Conservation (phyloP, 2,888 invertebrate genomes). For the Aricia artaxerxes region DNA sequence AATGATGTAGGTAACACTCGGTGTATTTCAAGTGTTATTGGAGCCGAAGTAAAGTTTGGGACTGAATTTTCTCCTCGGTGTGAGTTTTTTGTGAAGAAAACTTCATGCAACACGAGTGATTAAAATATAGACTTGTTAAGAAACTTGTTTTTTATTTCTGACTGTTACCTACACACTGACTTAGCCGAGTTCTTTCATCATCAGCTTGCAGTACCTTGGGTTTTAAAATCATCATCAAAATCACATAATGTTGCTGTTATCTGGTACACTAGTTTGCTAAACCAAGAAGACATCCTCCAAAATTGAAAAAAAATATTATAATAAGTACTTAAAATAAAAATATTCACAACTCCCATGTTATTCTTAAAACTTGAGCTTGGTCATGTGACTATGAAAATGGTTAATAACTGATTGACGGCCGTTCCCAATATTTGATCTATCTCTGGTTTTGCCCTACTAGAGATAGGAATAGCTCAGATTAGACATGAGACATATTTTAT, state of each 20-base stretch:
- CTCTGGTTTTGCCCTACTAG: too few relatives aligned
- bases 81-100: constrained; percentile 70
- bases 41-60: constrained; percentile 38
- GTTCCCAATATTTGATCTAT: too few relatives aligned
- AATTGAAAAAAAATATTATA: too few relatives aligned
- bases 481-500: too few relatives aligned
- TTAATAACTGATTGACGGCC: too few relatives aligned
- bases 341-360: too few relatives aligned
- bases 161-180: constrained; percentile 40
- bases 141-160: constrained; percentile 51
- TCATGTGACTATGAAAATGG: too few relatives aligned
- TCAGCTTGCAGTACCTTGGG: background rate
- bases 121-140: constrained; percentile 64
- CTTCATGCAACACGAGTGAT: constrained; percentile 63
- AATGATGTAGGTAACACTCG: constrained; percentile 49
- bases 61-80: constrained; percentile 51
- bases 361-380: too few relatives aligned
- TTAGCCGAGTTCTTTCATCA: background rate
- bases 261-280: background rate
- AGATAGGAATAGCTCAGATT: too few relatives aligned
- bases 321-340: too few relatives aligned
- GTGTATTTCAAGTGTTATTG: constrained; percentile 38
- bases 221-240: background rate
- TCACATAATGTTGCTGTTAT: background rate
- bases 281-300: too few relatives aligned